phyloP scores from a whole-genome alignment of 2,113 vertebrate species.

The Rhinolophus sinicus region DNA sequence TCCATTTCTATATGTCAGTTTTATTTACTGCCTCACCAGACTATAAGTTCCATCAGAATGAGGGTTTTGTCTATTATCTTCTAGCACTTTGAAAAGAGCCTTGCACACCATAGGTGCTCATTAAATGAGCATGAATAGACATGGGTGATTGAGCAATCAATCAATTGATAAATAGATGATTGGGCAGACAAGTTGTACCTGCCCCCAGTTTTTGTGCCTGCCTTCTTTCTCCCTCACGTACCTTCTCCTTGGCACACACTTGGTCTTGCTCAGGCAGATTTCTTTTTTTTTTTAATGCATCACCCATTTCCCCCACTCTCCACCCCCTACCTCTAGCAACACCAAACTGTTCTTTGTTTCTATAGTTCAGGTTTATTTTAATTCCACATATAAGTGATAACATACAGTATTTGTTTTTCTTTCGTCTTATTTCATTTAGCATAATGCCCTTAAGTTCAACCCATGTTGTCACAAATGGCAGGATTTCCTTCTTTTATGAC shows the following conservation, averaged over 20 bases:
- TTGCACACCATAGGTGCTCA: background rate
- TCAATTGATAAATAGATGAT: background rate
- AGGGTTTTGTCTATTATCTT: background rate
- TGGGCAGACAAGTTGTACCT: background rate
- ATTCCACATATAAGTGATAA: background rate
- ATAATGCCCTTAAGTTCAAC: background rate
- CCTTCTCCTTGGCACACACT: background rate
- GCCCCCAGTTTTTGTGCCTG: background rate
- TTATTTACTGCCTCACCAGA: background rate
- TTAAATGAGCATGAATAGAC: background rate
- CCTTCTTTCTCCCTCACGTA: background rate
- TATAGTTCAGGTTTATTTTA: background rate
- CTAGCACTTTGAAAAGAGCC: background rate
- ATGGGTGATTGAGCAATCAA: background rate
- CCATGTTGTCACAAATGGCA: too few species aligned
- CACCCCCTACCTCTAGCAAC: background rate
- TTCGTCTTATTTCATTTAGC: background rate
- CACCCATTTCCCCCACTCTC: rapidly evolving
- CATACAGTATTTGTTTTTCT: background rate
- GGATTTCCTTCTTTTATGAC: background rate
- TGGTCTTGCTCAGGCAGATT: background rate
- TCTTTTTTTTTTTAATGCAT: background rate
- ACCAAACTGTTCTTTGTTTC: background rate
- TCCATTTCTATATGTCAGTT: too few species aligned
- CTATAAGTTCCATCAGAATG: background rate